These are phyloP conservation scores for Troides oblongomaculatus DNA, from an alignment of 2,888 invertebrate species.

Conservation along the genomic window DNA sequence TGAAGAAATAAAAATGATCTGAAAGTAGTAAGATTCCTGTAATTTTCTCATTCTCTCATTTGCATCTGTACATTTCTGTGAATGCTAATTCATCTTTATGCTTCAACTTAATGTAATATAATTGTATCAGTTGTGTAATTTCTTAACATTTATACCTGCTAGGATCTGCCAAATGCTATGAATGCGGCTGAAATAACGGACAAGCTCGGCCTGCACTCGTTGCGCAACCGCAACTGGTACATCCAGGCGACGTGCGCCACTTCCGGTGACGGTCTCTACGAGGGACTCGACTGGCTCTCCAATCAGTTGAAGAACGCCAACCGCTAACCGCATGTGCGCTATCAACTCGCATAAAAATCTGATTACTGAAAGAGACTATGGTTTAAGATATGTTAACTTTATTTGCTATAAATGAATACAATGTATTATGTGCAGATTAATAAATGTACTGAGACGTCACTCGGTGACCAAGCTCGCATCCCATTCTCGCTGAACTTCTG, in stretches of 20 bases:
- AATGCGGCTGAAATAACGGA: slow-evolving; percentile 99
- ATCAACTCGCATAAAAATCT: slow-evolving; percentile 65
- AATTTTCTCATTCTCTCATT: no score
- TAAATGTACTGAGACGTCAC: slow-evolving; percentile 70
- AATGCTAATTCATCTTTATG: neutral
- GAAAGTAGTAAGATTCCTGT: no score
- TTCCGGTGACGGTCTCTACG: slow-evolving; percentile 98
- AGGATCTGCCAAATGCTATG: slow-evolving; percentile 99
- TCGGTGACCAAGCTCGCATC: slow-evolving; percentile 62
- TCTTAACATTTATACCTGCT: slow-evolving; percentile 28
- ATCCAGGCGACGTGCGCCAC: slow-evolving; percentile 99
- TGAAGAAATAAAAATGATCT: no score
- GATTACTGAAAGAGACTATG: slow-evolving; percentile 79
- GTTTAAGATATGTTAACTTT: slow-evolving; percentile 80
- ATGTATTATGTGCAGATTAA: slow-evolving; percentile 78
- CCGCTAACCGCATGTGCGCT: slow-evolving; percentile 85
- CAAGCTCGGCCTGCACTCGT: slow-evolving; percentile 98
- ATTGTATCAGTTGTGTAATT: neutral
- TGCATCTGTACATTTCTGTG: no score
- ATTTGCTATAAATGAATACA: slow-evolving; percentile 76
- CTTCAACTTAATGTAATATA: neutral
- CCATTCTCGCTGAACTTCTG: slow-evolving; percentile 28
- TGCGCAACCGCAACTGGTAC: slow-evolving; percentile 99
- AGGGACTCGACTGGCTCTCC: slow-evolving; percentile 99
- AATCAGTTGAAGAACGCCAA: slow-evolving; percentile 99